phyloP scores from a whole-genome alignment of 2,888 invertebrate genomes.

The Drosophila algonquin region DNA sequence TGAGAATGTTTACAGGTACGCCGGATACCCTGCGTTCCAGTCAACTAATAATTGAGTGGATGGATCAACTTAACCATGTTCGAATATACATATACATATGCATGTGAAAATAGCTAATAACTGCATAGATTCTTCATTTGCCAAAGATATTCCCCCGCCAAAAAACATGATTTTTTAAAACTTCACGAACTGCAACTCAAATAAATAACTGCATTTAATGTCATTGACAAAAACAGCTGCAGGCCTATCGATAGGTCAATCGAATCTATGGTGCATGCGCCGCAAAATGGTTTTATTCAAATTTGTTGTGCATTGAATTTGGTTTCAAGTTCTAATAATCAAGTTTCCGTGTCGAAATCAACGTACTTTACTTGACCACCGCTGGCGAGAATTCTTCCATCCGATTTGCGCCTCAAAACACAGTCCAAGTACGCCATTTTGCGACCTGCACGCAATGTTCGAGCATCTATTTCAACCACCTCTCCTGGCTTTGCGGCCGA shows the following conservation, averaged over 20 bases:
- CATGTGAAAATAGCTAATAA: too few relatives aligned
- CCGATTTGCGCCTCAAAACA: slow-evolving; percentile 90
- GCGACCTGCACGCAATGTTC: slow-evolving; percentile 90
- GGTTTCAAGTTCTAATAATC: neutral
- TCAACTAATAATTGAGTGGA: too few relatives aligned
- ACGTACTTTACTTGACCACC: slow-evolving; percentile 94
- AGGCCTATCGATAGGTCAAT: neutral
- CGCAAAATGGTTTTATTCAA: slow-evolving; percentile 19
- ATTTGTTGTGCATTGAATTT: neutral
- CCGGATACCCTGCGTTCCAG: neutral
- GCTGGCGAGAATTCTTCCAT: slow-evolving; percentile 89
- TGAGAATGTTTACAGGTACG: neutral
- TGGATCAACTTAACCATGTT: too few relatives aligned
- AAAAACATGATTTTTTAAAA: too few relatives aligned
- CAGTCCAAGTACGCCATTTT: slow-evolving; percentile 93
- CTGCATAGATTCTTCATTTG: neutral
- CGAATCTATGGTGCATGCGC: neutral
- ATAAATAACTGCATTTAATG: too few relatives aligned
- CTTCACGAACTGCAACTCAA: too few relatives aligned
- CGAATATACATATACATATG: too few relatives aligned
- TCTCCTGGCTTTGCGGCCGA: slow-evolving; percentile 91
- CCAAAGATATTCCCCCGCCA: neutral
- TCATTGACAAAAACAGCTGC: too few relatives aligned
- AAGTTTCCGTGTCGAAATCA: slow-evolving; percentile 51
- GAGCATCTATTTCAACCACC: slow-evolving; percentile 90